Percentiles rank a stretch among this genome's conserved stretches.
Evolutionary conservation across 2,888 invertebrate species (phyloP).

Genomic region (Drosophila conformis): DNA sequence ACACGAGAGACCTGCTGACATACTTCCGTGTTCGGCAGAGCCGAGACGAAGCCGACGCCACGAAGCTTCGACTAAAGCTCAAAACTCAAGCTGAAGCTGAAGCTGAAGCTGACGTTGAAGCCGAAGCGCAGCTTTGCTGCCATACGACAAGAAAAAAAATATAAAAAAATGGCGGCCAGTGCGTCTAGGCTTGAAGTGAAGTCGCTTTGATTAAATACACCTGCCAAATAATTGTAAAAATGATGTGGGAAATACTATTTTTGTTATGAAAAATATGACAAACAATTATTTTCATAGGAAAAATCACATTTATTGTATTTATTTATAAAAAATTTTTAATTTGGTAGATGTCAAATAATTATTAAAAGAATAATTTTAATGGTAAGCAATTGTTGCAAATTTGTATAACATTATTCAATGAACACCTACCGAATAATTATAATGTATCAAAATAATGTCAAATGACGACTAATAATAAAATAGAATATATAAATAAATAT

Average conservation of each 20-base stretch:
- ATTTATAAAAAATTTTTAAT: background rate
- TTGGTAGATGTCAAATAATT: background rate
- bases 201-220: slow-evolving; percentile 15
- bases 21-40: slow-evolving; percentile 84
- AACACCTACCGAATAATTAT: background rate
- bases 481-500: background rate
- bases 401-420: background rate
- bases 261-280: background rate
- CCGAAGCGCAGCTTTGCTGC: slow-evolving; percentile 47
- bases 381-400: background rate
- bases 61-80: slow-evolving; percentile 41
- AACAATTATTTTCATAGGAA: background rate
- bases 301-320: background rate
- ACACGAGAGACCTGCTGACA: slow-evolving; percentile 85
- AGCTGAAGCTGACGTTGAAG: slow-evolving; percentile 17
- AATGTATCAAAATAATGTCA: background rate
- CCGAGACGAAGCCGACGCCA: slow-evolving; percentile 51
- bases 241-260: background rate
- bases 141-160: slow-evolving; percentile 21
- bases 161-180: slow-evolving; percentile 35
- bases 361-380: background rate
- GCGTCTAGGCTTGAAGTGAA: slow-evolving; percentile 23
- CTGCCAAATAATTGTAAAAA: background rate
- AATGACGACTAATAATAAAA: too few relatives aligned
- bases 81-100: slow-evolving; percentile 18